Base-by-base conservation (phyloP, 2,888 invertebrate species). In the Coelopa pilipes region DNA sequence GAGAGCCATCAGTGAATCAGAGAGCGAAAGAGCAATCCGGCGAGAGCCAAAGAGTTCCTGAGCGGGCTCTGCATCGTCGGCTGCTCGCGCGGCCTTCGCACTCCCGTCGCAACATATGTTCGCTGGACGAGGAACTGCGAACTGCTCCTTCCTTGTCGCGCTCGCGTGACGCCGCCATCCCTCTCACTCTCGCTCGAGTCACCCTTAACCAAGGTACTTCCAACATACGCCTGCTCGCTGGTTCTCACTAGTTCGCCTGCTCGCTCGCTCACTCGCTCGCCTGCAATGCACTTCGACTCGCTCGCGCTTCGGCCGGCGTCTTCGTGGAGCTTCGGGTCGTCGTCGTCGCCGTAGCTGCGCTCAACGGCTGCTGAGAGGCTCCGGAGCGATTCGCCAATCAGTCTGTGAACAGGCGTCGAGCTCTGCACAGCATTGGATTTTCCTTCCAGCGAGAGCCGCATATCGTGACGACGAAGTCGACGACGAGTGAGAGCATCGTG, bases 351-450 rank as follows among this genome's bases (percentile, higher is more conserved):
- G 62, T 34, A 24, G 76, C 74, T n/a, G n/a, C 74, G 75, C 78
- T 80, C 79, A 34, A 77, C 80, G 70, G 59, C n/a, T 70, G 74
- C 75, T 78, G 78, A 78, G 77, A 78, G 78, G 71, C 72, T 69
- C 57, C 73, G 75, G 76, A 76, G 34, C 71, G 76, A 77, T 75
- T 74, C 74, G 73, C 62, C 74, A 80, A 78, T 81, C 79, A 82
- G 82, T 82, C 81, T 81, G 81, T 81, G 81, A 81, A 80, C 80
- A 82, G 81, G 80, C 82, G 81, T 79, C 79, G 81, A 82, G 81
- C 79, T 81, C 79, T 81, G 81, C 80, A 81, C 81, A 81, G 81
- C 79, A 63, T 78, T 80, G 74, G 78, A 79, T 76, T 79, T 78
- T 73, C 75, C 17, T 9, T 63, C n/a, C 50, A 46, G 59, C 34